Evolutionary conservation across 1,140 invertebrate genomes (phyloP).

Genomic region (Acromyrmex heyeri): DNA sequence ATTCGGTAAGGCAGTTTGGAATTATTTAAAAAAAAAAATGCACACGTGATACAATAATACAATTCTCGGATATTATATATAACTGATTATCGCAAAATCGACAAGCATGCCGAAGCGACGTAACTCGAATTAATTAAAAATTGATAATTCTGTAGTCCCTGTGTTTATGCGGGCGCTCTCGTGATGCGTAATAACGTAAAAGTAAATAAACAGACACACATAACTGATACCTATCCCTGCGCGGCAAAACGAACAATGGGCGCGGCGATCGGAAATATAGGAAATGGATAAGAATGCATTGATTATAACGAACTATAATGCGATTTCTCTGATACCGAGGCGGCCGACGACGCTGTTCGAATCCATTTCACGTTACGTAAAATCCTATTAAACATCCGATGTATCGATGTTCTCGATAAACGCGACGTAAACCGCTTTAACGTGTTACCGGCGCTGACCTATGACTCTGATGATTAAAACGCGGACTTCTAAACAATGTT

Average conservation of each 20-base stretch:
- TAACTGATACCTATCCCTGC: slow-evolving; percentile 24
- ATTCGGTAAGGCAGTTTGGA: not conserved
- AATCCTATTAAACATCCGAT: slow-evolving; percentile 54
- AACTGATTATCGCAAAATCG: slow-evolving; percentile 31
- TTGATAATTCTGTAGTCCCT: slow-evolving; percentile 28
- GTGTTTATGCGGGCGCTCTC: slow-evolving; percentile 32
- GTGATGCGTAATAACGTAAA: slow-evolving; percentile 46
- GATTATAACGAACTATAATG: slow-evolving; percentile 63
- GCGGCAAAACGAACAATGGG: slow-evolving; percentile 31
- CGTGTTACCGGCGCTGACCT: slow-evolving; percentile 40
- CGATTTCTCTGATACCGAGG: slow-evolving; percentile 61
- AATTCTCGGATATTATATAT: not conserved
- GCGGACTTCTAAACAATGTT: slow-evolving; percentile 50
- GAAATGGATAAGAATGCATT: slow-evolving; percentile 61
- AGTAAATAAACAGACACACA: slow-evolving; percentile 22
- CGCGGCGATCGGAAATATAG: slow-evolving; percentile 58
- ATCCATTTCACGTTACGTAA: slow-evolving; percentile 50
- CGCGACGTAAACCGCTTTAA: slow-evolving; percentile 48
- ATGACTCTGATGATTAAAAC: slow-evolving; percentile 59
- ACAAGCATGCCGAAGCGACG: not conserved
- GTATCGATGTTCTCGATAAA: slow-evolving; percentile 49
- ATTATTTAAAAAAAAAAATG: not conserved
- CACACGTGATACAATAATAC: not conserved
- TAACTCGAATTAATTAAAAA: slow-evolving; percentile 52
- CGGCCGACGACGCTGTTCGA: slow-evolving; percentile 30